Evolutionary conservation across 2,888 invertebrate genomes (phyloP), one percentile per base, ranked within the genome.

Genomic region (Thecophora atra): DNA sequence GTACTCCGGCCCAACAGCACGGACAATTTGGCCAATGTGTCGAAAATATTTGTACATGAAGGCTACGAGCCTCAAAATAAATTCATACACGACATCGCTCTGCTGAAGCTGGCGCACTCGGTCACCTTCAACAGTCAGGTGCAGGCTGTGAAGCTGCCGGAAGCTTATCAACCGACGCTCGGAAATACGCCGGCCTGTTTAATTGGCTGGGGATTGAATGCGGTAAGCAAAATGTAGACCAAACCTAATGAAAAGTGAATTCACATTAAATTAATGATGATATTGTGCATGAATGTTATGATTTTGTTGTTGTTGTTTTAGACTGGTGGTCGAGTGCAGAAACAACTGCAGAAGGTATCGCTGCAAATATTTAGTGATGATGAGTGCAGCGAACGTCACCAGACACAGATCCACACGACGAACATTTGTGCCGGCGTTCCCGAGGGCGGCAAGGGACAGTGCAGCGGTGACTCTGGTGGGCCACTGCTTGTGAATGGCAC

Each of bases 401-500:
- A 81, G 56, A 73, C 76, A 0, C 77, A 79, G 65, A 80, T 84
- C 28, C 82, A 85, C 72, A 47, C 71, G 0, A 83, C 82, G n/a
- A 86, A 87, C 74, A 79, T 88, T 51, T 88, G 88, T 75, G 88
- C 87, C 2, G 88, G 88, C 2, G 79, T 87, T 15, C 81, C 83
- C 1, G 84, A 83, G 70, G 88, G 88, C 15, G 87, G 88, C 6
- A 86, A 83, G 76, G 88, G 88, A 2, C 87, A 88, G 75, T 88
- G 88, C 76, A 86, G 82, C 68, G 86, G 86, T 3, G 86, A 86
- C 73, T 87, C 88, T 1, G 88, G 88, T 3, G 88, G 88, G 1
- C 88, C 88, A 11, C 76, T 88, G 17, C 73, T 86, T 5, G 81
- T 81, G 0, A 78, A 80, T 72, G 83, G 82, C 37, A 81, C 81